These are phyloP conservation scores for Onychostruthus taczanowskii DNA, from an alignment of 2,113 vertebrate species.

Conservation along the genomic window DNA sequence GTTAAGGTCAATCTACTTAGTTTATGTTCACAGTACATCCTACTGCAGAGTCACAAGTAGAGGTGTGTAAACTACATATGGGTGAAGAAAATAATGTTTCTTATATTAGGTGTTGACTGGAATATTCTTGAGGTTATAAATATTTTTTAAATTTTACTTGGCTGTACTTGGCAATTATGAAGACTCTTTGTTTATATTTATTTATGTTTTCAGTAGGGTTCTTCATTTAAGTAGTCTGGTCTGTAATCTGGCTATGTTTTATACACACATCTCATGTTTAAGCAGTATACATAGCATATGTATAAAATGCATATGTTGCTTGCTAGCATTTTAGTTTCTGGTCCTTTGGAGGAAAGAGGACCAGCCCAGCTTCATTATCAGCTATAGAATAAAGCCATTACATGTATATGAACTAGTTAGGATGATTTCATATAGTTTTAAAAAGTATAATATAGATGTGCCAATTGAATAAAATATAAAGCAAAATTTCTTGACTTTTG, in stretches of 20 bases:
- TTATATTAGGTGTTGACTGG: background rate
- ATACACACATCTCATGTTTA: background rate
- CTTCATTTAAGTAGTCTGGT: background rate
- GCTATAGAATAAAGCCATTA: background rate
- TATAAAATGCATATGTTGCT: background rate
- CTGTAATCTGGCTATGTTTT: background rate
- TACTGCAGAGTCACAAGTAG: background rate
- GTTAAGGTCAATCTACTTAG: background rate
- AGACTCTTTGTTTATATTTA: background rate
- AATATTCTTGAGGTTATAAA: background rate
- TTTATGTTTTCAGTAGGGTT: background rate
- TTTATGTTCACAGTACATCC: background rate
- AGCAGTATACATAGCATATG: background rate
- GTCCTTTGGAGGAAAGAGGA: accelerated
- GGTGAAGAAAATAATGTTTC: background rate
- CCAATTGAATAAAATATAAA: background rate
- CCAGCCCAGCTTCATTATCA: background rate
- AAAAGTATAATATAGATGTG: background rate
- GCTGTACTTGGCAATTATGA: background rate
- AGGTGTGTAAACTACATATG: background rate
- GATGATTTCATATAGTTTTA: background rate
- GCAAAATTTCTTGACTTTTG: background rate
- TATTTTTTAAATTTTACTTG: background rate
- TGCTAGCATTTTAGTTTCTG: background rate
- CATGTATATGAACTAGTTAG: background rate